Conservation (phyloP, 2,797 vertebrate genomes). For the Carcharodon carcharias region DNA sequence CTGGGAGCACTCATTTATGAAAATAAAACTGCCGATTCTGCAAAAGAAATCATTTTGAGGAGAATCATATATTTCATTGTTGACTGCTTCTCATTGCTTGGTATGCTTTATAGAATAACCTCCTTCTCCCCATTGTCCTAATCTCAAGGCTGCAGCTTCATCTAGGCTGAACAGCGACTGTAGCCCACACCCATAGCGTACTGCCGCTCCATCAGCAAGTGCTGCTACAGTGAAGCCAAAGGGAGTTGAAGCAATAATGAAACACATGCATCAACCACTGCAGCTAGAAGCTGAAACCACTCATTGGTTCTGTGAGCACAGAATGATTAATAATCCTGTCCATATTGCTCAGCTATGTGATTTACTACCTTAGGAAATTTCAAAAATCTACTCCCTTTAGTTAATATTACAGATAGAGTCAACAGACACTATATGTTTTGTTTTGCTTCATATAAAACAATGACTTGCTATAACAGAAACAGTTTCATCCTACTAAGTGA, state of each 20-base stretch:
- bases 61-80: neutral
- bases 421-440: neutral
- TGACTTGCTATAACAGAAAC: neutral
- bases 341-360: neutral
- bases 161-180: neutral
- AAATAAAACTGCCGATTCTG: neutral
- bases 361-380: neutral
- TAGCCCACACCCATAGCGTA: neutral
- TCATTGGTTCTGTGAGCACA: neutral
- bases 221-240: neutral
- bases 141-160: neutral
- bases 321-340: constrained; percentile 18
- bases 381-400: neutral
- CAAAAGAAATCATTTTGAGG: neutral
- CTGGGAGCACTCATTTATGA: neutral
- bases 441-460: neutral
- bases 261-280: neutral
- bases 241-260: neutral
- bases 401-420: constrained; percentile 2
- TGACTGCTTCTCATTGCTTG: neutral
- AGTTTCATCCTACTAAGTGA: neutral
- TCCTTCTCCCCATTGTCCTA: neutral
- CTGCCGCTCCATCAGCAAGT: neutral
- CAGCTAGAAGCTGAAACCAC: neutral
- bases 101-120: neutral